Evolutionary conservation across 2,797 vertebrate species (phyloP), one percentile per base, ranked within the genome.

Genomic region (Sorex maritimensis): DNA sequence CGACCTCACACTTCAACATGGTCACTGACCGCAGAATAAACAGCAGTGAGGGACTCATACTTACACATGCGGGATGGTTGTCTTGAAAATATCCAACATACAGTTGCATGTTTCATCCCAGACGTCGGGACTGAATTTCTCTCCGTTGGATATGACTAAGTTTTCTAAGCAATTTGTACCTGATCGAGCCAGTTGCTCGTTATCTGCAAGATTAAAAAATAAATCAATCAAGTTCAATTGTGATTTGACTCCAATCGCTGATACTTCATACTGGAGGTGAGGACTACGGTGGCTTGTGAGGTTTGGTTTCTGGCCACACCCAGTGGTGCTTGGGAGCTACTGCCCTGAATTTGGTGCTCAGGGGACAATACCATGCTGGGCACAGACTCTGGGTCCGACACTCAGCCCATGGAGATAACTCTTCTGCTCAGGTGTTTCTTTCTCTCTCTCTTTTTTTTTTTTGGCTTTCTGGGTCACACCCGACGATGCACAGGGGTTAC

Each of bases 81-180:
- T 99, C 97, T 99, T 99, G 98, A 99, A 99, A 98, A 99, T 99
- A 97, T 99, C 99, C 97, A 99, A 97, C 99, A 99, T 99, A 90
- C 99, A 99, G 94, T 96, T 98, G 97, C 99, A 99, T 0, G 99
- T 99, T 97, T 99, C 97, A 86, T 98, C 98, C 99, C 99, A 99
- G 58, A 99, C 99, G 46, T 98, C 98, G 0, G 98, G 98, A 90
- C 98, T 99, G 98, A 99, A 99, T 97, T 99, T 99, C 97, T 99
- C 98, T 86, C 99, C 99, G 0, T 99, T 99, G 95, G 99, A 98
- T 97, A 99, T 99, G 84, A 99, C 99, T 96, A 99, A 98, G 97
- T 99, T 99, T 98, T 99, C 99, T 95, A 99, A 97, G 95, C 99
- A 99, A 97, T 99, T 99, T 4, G 99, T 99, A 80, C 99, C 99